Conservation (phyloP, 1,140 invertebrate genomes). For the Drosophila nannoptera region DNA sequence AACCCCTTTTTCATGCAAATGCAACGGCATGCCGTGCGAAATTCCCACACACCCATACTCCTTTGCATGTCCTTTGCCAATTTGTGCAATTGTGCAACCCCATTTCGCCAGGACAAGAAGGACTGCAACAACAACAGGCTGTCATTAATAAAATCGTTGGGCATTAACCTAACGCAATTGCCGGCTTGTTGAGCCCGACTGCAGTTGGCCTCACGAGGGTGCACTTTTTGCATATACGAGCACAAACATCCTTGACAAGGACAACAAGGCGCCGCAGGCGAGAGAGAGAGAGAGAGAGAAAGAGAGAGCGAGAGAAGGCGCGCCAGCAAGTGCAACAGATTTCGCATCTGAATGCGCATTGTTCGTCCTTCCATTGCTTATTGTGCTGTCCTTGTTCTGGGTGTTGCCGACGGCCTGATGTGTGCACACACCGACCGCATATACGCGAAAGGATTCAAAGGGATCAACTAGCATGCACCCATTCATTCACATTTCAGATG, state of each 20-base stretch:
- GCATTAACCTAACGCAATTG: constrained; percentile 53
- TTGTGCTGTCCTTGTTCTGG: constrained; percentile 17
- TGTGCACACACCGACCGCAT: constrained; percentile 29
- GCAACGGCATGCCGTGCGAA: constrained; percentile 36
- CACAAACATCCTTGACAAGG: constrained; percentile 24
- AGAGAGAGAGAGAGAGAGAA: neutral
- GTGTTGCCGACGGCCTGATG: constrained; percentile 36
- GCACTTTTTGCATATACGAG: constrained; percentile 39
- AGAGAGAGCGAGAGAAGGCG: constrained; percentile 2
- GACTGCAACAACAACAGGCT: too few species aligned
- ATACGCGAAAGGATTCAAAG: constrained; percentile 1
- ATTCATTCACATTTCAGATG: constrained; percentile 12
- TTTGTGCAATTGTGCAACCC: constrained; percentile 35
- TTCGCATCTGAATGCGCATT: constrained; percentile 31
- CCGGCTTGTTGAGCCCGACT: constrained; percentile 31
- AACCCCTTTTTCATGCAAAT: constrained; percentile 30
- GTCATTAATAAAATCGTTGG: constrained; percentile 31
- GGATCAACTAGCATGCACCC: constrained; percentile 8
- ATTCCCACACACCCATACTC: constrained; percentile 27
- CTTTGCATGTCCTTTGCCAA: constrained; percentile 32
- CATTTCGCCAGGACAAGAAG: constrained; percentile 10
- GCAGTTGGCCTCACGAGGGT: constrained; percentile 39
- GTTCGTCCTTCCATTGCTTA: constrained; percentile 23
- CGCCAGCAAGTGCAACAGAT: constrained; percentile 36
- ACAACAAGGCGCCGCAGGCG: neutral